phyloP scores from a whole-genome alignment of 2,888 invertebrate species.

The Oscheius sp. region DNA sequence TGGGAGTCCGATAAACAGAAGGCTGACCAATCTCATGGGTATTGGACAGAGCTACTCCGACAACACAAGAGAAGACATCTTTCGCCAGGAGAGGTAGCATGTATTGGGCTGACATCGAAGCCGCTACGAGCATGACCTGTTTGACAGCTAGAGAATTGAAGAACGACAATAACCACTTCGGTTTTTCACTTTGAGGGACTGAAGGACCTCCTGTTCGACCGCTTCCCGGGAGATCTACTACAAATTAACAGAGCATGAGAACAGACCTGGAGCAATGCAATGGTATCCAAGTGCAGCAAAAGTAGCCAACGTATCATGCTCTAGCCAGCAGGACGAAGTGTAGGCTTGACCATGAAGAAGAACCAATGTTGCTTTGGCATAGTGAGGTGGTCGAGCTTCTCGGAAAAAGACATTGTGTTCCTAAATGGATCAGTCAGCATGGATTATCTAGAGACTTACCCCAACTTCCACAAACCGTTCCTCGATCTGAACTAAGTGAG shows the following conservation, averaged over 20 bases:
- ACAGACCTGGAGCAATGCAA: constrained; percentile 42
- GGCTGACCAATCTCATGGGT: constrained; percentile 55
- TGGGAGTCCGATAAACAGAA: constrained; percentile 46
- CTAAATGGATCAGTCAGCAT: constrained; percentile 14
- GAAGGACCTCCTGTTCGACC: constrained; percentile 50
- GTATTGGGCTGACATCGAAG: constrained; percentile 60
- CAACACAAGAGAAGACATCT: constrained; percentile 51
- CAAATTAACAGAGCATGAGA: not conserved
- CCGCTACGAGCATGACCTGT: constrained; percentile 54
- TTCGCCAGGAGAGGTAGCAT: constrained; percentile 52
- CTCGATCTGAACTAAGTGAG: constrained; percentile 49
- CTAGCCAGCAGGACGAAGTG: constrained; percentile 55
- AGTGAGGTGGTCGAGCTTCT: constrained; percentile 60
- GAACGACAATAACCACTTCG: constrained; percentile 47
- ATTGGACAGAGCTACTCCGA: constrained; percentile 58
- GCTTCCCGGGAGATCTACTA: constrained; percentile 53
- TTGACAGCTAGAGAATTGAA: constrained; percentile 50
- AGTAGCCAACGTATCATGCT: constrained; percentile 47
- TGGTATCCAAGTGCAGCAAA: constrained; percentile 58
- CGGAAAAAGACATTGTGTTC: constrained; percentile 52
- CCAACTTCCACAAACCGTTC: constrained; percentile 53
- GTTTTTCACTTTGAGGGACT: constrained; percentile 43
- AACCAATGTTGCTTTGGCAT: constrained; percentile 53
- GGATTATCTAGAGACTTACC: constrained; percentile 30
- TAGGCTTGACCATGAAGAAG: constrained; percentile 61